phyloP scores from a whole-genome alignment of 2,888 invertebrate species.

The Syrphus vitripennis region DNA sequence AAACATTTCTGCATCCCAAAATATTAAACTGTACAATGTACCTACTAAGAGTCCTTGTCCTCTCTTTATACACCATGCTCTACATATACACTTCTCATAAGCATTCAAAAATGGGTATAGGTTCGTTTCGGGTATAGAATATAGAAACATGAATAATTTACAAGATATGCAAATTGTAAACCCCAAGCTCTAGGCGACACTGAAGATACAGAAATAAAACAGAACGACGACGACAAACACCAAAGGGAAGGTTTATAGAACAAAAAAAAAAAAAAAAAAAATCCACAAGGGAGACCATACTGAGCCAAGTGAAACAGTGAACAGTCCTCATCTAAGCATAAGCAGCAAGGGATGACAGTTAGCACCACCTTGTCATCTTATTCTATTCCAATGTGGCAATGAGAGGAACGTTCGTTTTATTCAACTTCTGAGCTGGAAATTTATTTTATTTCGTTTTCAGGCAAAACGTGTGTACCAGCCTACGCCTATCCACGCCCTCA shows the following conservation, averaged over 20 bases:
- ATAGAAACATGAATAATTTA: slow-evolving; percentile 64
- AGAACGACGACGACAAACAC: slow-evolving; percentile 5
- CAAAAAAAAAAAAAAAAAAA: neutral
- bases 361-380: slow-evolving; percentile 54
- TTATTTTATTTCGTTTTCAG: slow-evolving; percentile 52
- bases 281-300: neutral
- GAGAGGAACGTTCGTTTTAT: slow-evolving; percentile 14
- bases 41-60: slow-evolving; percentile 1
- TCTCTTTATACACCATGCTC: neutral
- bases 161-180: slow-evolving; percentile 59
- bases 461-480: slow-evolving; percentile 45
- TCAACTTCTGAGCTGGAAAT: slow-evolving; percentile 59
- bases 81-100: neutral
- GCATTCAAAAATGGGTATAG: neutral
- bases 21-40: neutral
- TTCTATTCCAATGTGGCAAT: slow-evolving; percentile 42
- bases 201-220: neutral
- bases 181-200: slow-evolving; percentile 20
- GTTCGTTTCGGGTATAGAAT: neutral
- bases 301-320: neutral
- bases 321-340: slow-evolving; percentile 6
- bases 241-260: neutral
- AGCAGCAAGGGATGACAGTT: slow-evolving; percentile 51
- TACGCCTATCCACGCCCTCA: slow-evolving; percentile 41
- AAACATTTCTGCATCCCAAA: slow-evolving; percentile 20